phyloP scores from a whole-genome alignment of 1,140 invertebrate genomes.

The Lethrus apterus region DNA sequence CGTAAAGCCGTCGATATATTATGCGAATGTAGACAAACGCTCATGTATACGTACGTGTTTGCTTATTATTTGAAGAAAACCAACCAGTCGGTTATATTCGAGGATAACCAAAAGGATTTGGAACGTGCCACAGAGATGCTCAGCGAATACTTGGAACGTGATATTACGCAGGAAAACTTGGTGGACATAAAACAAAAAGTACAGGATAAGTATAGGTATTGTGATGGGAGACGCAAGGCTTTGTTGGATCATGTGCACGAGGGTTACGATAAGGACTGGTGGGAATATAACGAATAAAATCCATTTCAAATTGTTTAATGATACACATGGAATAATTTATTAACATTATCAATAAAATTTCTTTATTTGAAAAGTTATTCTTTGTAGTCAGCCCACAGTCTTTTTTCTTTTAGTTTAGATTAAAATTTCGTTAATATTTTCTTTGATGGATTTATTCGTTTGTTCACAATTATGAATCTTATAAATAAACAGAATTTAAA shows the following conservation, averaged over 20 bases:
- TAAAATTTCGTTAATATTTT: constrained; percentile 2
- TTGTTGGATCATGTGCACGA: constrained; percentile 67
- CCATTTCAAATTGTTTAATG: constrained; percentile 14
- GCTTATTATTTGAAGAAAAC: constrained; percentile 64
- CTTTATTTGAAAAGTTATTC: constrained; percentile 12
- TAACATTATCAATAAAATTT: constrained; percentile 4
- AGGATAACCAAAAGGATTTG: constrained; percentile 67
- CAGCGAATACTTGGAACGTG: constrained; percentile 66
- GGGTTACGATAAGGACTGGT: constrained; percentile 70
- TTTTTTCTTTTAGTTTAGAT: constrained; percentile 8
- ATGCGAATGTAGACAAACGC: constrained; percentile 58
- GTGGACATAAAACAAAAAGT: constrained; percentile 71
- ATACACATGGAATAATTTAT: constrained; percentile 2
- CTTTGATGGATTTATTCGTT: constrained; percentile 10
- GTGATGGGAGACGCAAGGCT: constrained; percentile 61
- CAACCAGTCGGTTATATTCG: constrained; percentile 66
- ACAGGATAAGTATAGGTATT: constrained; percentile 70
- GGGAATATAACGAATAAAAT: constrained; percentile 49
- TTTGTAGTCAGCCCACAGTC: not conserved
- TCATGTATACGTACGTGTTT: constrained; percentile 72
- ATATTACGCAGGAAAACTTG: constrained; percentile 64
- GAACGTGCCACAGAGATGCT: constrained; percentile 63
- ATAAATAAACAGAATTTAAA: not conserved
- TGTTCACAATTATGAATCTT: constrained; percentile 4
- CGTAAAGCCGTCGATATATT: constrained; percentile 63